Percentiles rank a stretch among this genome's conserved stretches.
phyloP scores from a whole-genome alignment of 2,888 invertebrate species.

The Brassicogethes aeneus region DNA sequence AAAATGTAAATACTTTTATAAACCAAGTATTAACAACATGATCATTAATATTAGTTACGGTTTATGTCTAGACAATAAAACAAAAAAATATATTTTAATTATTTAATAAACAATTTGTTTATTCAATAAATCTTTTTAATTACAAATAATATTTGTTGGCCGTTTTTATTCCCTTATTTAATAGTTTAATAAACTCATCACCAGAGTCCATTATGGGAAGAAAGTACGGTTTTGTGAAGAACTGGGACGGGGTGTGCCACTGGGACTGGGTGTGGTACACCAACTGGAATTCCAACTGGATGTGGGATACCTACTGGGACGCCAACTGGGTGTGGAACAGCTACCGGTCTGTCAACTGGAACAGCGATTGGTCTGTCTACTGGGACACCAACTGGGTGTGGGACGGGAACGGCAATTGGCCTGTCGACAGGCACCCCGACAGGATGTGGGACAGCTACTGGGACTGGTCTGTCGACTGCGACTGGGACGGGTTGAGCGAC shows the following conservation, averaged over 20 bases:
- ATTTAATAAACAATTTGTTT: constrained; percentile 4
- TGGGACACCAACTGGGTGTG: constrained; percentile 41
- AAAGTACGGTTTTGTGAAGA: constrained; percentile 39
- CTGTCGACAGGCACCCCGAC: constrained; percentile 36
- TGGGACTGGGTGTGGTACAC: constrained; percentile 29
- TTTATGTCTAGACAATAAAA: too few species aligned
- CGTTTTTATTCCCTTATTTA: background rate
- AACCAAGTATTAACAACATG: too few species aligned
- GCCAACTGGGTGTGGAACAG: constrained; percentile 29
- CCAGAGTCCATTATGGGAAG: constrained; percentile 29
- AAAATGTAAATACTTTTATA: too few species aligned
- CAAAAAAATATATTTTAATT: background rate
- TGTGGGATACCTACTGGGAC: constrained; percentile 34
- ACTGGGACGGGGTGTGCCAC: constrained; percentile 32
- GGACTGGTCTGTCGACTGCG: constrained; percentile 37
- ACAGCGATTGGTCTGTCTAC: constrained; percentile 46
- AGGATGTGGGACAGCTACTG: constrained; percentile 36
- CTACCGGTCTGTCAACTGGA: constrained; percentile 48
- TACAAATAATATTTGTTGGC: background rate
- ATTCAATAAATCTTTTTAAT: background rate
- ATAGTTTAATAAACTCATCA: background rate
- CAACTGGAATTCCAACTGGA: constrained; percentile 28
- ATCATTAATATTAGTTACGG: too few species aligned
- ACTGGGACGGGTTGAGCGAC: constrained; percentile 46
- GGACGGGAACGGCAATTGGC: constrained; percentile 42